Conservation (phyloP, 2,113 vertebrate genomes). For the Gymnorhina tibicen region DNA sequence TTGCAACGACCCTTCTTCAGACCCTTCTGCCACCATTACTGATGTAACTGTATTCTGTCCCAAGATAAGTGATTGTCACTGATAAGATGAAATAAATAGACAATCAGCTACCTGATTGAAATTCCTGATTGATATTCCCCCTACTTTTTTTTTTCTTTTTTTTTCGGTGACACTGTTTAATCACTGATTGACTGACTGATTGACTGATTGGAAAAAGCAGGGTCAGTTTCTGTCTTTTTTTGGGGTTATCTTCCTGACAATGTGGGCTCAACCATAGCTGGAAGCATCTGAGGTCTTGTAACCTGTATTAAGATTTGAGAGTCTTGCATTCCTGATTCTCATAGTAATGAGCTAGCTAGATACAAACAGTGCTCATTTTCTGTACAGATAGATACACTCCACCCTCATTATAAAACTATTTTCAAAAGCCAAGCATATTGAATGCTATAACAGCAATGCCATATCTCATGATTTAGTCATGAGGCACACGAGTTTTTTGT, state of each 20-base stretch:
- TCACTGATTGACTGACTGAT: conserved; percentile 25
- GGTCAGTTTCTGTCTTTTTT: conserved; percentile 33
- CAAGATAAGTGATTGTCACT: conserved; percentile 9
- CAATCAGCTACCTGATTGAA: conserved; percentile 19
- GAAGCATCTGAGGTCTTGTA: conserved; percentile 15
- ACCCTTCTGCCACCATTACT: neutral
- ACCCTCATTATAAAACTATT: conserved; percentile 75
- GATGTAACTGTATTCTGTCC: neutral
- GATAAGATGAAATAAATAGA: conserved; percentile 41
- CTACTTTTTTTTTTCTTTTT: neutral
- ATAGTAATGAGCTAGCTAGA: conserved; percentile 60
- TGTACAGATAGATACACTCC: conserved; percentile 53
- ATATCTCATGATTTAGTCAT: conserved; percentile 80
- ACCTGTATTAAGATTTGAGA: conserved; percentile 55
- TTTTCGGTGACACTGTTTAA: conserved; percentile 7
- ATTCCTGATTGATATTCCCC: conserved; percentile 14
- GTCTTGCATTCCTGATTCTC: conserved; percentile 29
- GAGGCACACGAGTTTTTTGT: conserved; percentile 74
- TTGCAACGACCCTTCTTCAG: conserved; percentile 29
- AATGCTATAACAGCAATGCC: conserved; percentile 72
- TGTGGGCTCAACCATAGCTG: neutral
- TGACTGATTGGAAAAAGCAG: conserved; percentile 30
- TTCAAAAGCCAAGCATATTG: conserved; percentile 72
- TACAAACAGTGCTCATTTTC: conserved; percentile 67
- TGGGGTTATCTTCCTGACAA: conserved; percentile 4